Evolutionary conservation across 2,888 invertebrate genomes (phyloP), one percentile per base, ranked within the genome.

Genomic region (Nowickia ferox): DNA sequence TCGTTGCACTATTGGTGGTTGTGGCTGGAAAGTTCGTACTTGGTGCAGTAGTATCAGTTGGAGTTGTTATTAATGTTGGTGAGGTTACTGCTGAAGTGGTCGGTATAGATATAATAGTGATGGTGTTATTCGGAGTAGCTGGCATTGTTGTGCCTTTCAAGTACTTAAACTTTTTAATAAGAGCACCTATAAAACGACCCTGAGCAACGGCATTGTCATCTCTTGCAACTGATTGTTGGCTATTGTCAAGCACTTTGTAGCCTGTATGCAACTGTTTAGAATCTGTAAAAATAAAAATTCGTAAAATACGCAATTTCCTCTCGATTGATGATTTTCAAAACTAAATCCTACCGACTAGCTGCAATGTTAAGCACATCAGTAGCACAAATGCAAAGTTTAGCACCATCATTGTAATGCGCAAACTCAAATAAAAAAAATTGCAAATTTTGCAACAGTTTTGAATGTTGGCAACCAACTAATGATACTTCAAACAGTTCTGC

Each of bases 121-220:
- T 75, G 3, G 9, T 38, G 1, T 46, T n/a, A 9, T 65, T 51
- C 0, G 84, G 74, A 6, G 87, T 86, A 1, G 89, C 87, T 40
- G 51, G n/a, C 51, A 11, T 42, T 19, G 57, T 10, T 30, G 22
- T 75, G 5, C 79, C 66, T 84, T 89, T 89, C 1, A 88, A 38
- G 0, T 84, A 1, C 46, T 78, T 77, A 9, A 91, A 79, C 75
- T 90, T 89, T 48, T 89, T 88, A 69, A 89, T 59, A 0, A 91
- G 71, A 10, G 83, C 72, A 0, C 88, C 71, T 8, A 87, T 80
- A 77, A 91, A 87, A 1, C 91, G 90, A 15, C 88, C 90, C 63
- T 90, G 88, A 5, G 81, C 82, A 57, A 44, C 11, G 48, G 19
- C 87, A 69, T 88, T 66, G 59, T 88, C 89, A 38, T 84, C 61